Conservation (phyloP, 2,113 vertebrate genomes). For the Anhinga anhinga region DNA sequence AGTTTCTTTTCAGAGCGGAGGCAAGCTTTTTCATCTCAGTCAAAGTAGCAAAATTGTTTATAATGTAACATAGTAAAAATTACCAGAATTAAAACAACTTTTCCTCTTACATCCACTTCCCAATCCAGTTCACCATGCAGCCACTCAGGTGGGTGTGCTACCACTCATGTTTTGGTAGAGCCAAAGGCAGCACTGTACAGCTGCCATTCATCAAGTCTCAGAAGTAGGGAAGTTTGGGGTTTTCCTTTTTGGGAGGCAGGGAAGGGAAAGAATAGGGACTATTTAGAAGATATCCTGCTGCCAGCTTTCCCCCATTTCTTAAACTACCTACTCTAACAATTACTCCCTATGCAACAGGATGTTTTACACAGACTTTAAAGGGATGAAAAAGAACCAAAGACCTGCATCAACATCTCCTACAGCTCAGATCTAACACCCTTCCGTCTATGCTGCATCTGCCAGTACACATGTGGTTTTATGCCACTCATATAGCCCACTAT, state of each 20-base stretch:
- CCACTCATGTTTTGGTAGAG: neutral
- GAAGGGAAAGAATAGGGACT: neutral
- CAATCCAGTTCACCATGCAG: neutral
- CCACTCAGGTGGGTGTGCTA: neutral
- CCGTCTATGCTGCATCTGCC: neutral
- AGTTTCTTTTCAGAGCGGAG: neutral
- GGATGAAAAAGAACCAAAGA: neutral
- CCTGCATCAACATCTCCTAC: accelerated
- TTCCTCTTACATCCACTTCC: neutral
- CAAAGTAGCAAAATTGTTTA: neutral
- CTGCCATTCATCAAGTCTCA: neutral
- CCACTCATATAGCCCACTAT: neutral
- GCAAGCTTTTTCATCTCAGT: neutral
- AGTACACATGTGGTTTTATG: neutral
- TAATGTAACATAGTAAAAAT: neutral
- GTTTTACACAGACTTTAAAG: neutral
- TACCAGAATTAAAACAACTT: neutral
- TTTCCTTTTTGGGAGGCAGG: neutral
- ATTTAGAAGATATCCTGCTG: neutral
- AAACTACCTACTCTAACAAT: neutral
- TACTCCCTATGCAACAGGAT: neutral
- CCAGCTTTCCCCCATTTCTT: neutral
- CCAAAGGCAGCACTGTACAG: neutral
- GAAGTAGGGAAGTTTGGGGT: neutral
- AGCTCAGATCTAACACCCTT: neutral